Percentiles rank a stretch among this genome's conserved stretches.
Conservation (phyloP, 2,888 invertebrate species). For the Cheilosia scutellata region DNA sequence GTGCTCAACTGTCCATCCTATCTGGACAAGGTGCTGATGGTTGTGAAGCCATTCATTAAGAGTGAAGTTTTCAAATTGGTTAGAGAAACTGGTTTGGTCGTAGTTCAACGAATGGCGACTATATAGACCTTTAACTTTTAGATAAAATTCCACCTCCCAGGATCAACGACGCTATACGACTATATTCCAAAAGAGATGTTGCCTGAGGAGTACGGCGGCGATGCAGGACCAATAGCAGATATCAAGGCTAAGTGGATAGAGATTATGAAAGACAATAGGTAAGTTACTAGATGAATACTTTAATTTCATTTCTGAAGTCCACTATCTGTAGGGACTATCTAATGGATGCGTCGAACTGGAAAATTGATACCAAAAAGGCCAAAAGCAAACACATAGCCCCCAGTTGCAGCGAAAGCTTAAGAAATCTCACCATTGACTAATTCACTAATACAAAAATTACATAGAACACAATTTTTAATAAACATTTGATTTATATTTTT, state of each 20-base stretch:
- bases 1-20: slow-evolving; percentile 88
- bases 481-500: slow-evolving; percentile 9
- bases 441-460: neutral
- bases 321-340: slow-evolving; percentile 85
- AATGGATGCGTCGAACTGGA: slow-evolving; percentile 85
- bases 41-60: slow-evolving; percentile 88
- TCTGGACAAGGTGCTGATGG: slow-evolving; percentile 87
- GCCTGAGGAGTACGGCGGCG: slow-evolving; percentile 89
- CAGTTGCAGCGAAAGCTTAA: slow-evolving; percentile 30
- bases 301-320: slow-evolving; percentile 43
- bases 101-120: neutral
- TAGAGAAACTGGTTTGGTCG: slow-evolving; percentile 75
- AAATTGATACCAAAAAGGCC: slow-evolving; percentile 84
- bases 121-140: slow-evolving; percentile 80
- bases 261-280: slow-evolving; percentile 87
- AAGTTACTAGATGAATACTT: slow-evolving; percentile 82
- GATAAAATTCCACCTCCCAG: slow-evolving; percentile 89
- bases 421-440: slow-evolving; percentile 43
- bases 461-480: neutral
- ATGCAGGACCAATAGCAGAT: slow-evolving; percentile 86
- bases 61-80: slow-evolving; percentile 88
- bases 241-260: slow-evolving; percentile 87
- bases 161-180: slow-evolving; percentile 87
- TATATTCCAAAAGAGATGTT: slow-evolving; percentile 87
- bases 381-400: slow-evolving; percentile 12